Evolutionary conservation across 2,797 vertebrate genomes (phyloP), one percentile per base, ranked within the genome.

Genomic region (Clamator glandarius): DNA sequence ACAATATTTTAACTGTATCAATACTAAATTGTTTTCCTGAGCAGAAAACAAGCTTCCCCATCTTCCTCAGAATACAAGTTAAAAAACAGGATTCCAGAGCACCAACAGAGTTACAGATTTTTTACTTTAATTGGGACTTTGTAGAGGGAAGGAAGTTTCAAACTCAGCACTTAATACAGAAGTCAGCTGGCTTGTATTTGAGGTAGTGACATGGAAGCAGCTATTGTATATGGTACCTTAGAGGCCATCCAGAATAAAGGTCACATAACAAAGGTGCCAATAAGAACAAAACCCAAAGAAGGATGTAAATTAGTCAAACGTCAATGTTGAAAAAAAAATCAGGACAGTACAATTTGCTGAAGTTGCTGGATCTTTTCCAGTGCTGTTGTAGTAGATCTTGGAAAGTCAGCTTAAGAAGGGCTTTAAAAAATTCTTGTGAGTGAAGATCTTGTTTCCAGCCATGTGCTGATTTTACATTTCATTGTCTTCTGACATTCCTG

Each of bases 211-310:
- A 25, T 89, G 61, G 85, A 95, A 93, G 72, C 33, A 51, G 23
- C 16, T 79, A 46, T 90, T 93, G 51, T 95, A 48, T 94, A 61
- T 85, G 54, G 54, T 84, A 64, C 69, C 88, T 79, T 59, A 63
- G 54, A 88, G 87, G 50, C 69, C 58, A 72, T 90, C 35, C 68
- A 80, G 59, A 92, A 67, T 87, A 89, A 95, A 89, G 75, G 76
- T 94, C 88, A 75, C 2, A 4, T 90, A 90, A 80, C 90, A 95
- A 87, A 95, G 80, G 66, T 89, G 52, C 57, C 61, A 59, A 86
- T 80, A 87, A 92, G 70, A 72, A 28, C 44, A 95, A 89, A 93
- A 68, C n/a, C 41, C 79, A 31, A 74, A 91, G 48, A 69, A 86
- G 76, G 89, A 44, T 46, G 17, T 92, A 91, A 88, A 90, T 90